Percentiles rank a stretch among this genome's conserved stretches.
These are phyloP conservation scores for Ciconia stormi DNA, from an alignment of 2,113 vertebrate genomes.

Conservation along the genomic window DNA sequence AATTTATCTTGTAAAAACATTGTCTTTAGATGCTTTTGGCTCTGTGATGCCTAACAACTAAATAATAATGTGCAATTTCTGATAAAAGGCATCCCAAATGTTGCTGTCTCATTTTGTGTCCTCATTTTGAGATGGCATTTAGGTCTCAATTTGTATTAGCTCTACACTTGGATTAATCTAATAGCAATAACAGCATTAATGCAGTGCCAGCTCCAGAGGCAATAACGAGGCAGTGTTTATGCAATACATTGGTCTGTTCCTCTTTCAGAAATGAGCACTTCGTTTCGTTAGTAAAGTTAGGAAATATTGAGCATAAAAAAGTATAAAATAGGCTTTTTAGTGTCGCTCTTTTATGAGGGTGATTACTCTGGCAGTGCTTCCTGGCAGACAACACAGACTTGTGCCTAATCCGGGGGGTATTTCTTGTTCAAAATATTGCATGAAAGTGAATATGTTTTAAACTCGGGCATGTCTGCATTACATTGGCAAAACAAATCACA, in stretches of 20 bases:
- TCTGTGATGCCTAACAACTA: not conserved
- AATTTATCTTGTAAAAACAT: not conserved
- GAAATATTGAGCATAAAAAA: not conserved
- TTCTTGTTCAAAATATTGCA: conserved; percentile 76
- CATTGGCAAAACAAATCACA: conserved; percentile 83
- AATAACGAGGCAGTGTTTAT: not conserved
- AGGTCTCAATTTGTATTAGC: conserved; percentile 34
- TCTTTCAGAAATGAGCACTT: not conserved
- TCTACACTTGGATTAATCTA: conserved; percentile 37
- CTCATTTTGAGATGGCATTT: conserved; percentile 33
- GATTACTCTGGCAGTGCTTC: conserved; percentile 28
- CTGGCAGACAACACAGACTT: conserved; percentile 74
- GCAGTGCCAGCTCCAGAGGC: not conserved
- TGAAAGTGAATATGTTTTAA: conserved; percentile 73
- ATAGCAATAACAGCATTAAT: not conserved
- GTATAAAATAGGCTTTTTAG: not conserved
- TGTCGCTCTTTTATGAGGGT: not conserved
- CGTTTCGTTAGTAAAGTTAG: not conserved
- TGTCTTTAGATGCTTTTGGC: not conserved
- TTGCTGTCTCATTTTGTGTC: not conserved
- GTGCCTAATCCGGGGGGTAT: conserved; percentile 82
- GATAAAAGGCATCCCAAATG: not conserved
- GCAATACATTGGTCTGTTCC: not conserved
- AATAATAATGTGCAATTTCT: not conserved
- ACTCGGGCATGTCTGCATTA: conserved; percentile 81